Conservation (phyloP, 1,140 invertebrate genomes). For the Drosophila chauvacae region DNA sequence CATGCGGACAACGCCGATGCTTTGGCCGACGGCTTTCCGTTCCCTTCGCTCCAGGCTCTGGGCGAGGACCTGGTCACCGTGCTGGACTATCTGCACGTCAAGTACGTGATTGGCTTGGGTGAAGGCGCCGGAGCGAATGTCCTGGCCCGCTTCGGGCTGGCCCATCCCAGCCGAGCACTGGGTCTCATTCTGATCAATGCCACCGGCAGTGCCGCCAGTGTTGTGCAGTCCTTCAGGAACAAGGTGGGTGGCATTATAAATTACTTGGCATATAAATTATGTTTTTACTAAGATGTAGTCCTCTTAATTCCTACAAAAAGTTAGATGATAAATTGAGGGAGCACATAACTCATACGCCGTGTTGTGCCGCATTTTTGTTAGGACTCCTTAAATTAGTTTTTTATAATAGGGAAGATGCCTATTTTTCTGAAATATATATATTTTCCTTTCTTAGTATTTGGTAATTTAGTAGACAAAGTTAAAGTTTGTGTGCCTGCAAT, state of each 20-base stretch:
- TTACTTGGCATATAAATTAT: constrained; percentile 3
- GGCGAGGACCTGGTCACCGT: constrained; percentile 93
- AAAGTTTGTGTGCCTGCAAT: background rate
- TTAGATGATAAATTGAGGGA: background rate
- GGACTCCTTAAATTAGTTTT: background rate
- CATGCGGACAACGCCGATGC: constrained; percentile 93
- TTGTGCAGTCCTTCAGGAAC: constrained; percentile 94
- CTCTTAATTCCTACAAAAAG: background rate
- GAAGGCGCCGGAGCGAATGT: constrained; percentile 96
- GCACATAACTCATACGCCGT: background rate
- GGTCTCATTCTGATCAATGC: constrained; percentile 95
- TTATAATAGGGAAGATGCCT: too few species aligned
- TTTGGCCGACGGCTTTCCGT: constrained; percentile 89
- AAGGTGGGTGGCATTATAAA: constrained; percentile 86
- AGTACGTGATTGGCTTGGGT: constrained; percentile 92
- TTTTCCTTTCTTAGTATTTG: background rate
- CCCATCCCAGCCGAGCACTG: constrained; percentile 90
- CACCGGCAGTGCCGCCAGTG: constrained; percentile 93
- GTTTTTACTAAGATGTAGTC: background rate
- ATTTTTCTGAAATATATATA: background rate
- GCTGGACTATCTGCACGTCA: constrained; percentile 91
- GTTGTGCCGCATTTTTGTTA: background rate
- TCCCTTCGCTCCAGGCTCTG: constrained; percentile 92
- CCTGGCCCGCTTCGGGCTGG: constrained; percentile 92
- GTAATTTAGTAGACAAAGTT: background rate